Percentiles rank a stretch among this genome's conserved stretches.
phyloP scores from a whole-genome alignment of 2,797 vertebrate species.

The Manis javanica region DNA sequence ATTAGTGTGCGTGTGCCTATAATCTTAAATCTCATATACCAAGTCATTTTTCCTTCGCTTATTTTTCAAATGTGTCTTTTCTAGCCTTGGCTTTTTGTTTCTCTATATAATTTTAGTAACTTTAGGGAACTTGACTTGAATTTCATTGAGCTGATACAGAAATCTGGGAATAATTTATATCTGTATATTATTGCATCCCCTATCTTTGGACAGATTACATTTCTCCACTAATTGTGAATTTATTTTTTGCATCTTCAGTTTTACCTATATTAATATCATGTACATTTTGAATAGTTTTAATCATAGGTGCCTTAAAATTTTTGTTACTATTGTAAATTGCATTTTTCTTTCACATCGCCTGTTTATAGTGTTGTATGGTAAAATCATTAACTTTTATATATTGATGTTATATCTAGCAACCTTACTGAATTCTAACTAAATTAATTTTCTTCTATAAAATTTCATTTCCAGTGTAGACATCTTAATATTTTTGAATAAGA shows the following conservation, averaged over 20 bases:
- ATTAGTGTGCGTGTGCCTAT: not conserved
- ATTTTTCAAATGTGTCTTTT: not conserved
- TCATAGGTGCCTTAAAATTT: not conserved
- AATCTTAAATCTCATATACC: not conserved
- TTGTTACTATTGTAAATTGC: not conserved
- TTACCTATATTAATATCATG: not conserved
- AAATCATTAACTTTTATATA: not conserved
- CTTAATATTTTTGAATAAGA: not conserved
- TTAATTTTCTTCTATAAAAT: not conserved
- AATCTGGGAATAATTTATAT: not conserved
- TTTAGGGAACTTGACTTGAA: not conserved
- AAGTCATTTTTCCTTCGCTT: not conserved
- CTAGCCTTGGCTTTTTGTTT: not conserved
- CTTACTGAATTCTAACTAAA: not conserved
- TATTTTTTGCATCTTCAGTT: not conserved
- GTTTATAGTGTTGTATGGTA: not conserved
- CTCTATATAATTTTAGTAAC: not conserved
- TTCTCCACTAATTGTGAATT: not conserved
- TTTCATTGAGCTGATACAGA: not conserved
- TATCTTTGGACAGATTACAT: not conserved
- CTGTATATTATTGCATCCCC: not conserved
- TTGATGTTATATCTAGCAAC: not conserved
- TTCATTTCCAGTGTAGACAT: not conserved
- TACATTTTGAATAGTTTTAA: not conserved
- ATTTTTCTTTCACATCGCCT: not conserved